Base-by-base conservation (phyloP, 2,888 invertebrate genomes). In the Hyposoter didymator region DNA sequence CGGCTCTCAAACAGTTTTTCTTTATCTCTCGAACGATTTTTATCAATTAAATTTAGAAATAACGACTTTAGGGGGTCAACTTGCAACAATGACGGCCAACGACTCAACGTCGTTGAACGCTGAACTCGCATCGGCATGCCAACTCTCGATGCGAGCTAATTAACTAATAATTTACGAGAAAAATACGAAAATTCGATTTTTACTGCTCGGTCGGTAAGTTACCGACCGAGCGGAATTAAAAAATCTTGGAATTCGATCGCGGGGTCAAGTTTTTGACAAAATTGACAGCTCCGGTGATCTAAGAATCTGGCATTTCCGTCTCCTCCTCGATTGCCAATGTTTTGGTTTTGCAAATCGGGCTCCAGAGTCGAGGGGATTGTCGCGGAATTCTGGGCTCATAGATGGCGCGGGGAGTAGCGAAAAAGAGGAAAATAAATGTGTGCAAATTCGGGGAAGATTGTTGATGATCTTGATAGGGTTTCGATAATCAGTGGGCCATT, bases 351-450 rank as follows among this genome's bases (percentile, higher is more conserved):
- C 4, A 6, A 28, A 35, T 35, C 35, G 35, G 35, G 35, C 35
- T 6, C 5, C 1, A 35, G 6, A 6, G 35, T 35, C 35, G 35
- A 1, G 35, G 5, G 55, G 22, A 4, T 12, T 22, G 28, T 10
- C 12, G 2, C 22, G 5, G 19, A 28, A 47, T 12, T 66, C 32
- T 12, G 22, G 5, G 19, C 39, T 35, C n/a, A 55, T 22, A 85
- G 85, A 82, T 79, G 85, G 75, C 85, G 75, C 75, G 64, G 62
- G 64, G 64, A 14, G 47, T 80, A 12, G 47, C 49, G 52, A 17
- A 35, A 59, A 59, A 28, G 14, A 28, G n/a, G 39, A 0, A 35
- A 55, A 28, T 10, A 59, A 74, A 62, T 74, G 14, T 82, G 75
- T 69, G 55, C 49, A 10, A 59, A 28, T 47, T 43, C 66, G 14